Evolutionary conservation across 1,140 invertebrate species (phyloP), one percentile per base, ranked within the genome.

Genomic region (Diabrotica undecimpunctata): DNA sequence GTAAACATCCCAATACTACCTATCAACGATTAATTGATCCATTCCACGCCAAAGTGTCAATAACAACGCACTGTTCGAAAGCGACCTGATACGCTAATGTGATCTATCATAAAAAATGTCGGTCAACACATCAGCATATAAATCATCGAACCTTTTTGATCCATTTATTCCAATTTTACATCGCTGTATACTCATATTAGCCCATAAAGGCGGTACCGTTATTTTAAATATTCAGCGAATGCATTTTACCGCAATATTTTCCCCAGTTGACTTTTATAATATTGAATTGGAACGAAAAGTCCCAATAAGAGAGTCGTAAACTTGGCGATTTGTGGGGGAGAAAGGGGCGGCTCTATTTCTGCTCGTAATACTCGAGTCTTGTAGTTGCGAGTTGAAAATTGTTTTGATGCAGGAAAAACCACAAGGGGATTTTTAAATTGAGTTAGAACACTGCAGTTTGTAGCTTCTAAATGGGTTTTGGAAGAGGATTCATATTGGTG

Each of bases 111-210:
- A 46, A 46, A 46, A 46, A 46, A 46, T 10, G 41, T 46, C 41
- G 41, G 41, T n/a, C 41, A 46, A 46, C 41, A 46, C n/a, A 46
- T 46, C 41, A 46, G 8, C 41, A 46, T n/a, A 46, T 46, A 46
- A 46, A 46, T 46, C 41, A 46, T 46, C 41, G 41, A 46, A 46
- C 41, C 41, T 46, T 46, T 46, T 46, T 46, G 41, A 46, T 46
- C 41, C 41, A 46, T 46, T 46, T 46, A 46, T 46, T 46, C 8
- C 41, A 46, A 46, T 46, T 46, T 46, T 46, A 46, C 41, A 46
- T 46, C 41, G 41, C 41, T n/a, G 41, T 46, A 46, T 46, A 46
- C 8, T 46, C 41, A n/a, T n/a, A 46, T 46, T 46, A 46, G 41
- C 41, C 25, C 41, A 46, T 8, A 46, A 46, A 46, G 41, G 41